phyloP scores from a whole-genome alignment of 1,140 invertebrate species.

The Bombus pyrosoma region DNA sequence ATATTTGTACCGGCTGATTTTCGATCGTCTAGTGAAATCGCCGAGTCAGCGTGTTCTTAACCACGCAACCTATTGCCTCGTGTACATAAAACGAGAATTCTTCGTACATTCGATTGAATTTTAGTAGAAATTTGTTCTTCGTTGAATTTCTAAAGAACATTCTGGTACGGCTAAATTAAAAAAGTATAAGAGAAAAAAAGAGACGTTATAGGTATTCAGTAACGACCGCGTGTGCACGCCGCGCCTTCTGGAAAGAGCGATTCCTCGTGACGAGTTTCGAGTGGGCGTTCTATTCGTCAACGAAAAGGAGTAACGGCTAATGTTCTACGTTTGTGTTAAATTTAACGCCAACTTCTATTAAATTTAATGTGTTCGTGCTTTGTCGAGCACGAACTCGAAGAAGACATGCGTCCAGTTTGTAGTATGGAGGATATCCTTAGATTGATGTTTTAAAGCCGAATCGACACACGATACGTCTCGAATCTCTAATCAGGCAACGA shows the following conservation, averaged over 20 bases:
- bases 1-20: slow-evolving; percentile 18
- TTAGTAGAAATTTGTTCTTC: neutral
- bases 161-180: neutral
- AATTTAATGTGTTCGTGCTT: slow-evolving; percentile 21
- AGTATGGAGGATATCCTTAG: slow-evolving; percentile 13
- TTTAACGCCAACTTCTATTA: slow-evolving; percentile 9
- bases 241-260: slow-evolving; percentile 52
- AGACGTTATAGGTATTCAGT: neutral
- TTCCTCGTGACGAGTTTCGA: slow-evolving; percentile 23
- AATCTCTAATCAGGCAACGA: neutral
- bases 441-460: slow-evolving; percentile 29
- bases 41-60: slow-evolving; percentile 70
- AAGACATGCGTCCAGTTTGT: slow-evolving; percentile 16
- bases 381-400: neutral
- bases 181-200: neutral
- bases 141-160: neutral
- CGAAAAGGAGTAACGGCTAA: neutral
- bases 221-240: slow-evolving; percentile 53
- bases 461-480: neutral
- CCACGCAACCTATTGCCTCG: slow-evolving; percentile 40
- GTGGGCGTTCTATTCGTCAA: slow-evolving; percentile 16
- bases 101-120: neutral
- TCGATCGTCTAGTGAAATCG: slow-evolving; percentile 54
- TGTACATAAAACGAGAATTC: neutral
- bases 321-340: neutral